Base-by-base conservation (phyloP, 2,888 invertebrate species). In the Caenorhabditis sp. region DNA sequence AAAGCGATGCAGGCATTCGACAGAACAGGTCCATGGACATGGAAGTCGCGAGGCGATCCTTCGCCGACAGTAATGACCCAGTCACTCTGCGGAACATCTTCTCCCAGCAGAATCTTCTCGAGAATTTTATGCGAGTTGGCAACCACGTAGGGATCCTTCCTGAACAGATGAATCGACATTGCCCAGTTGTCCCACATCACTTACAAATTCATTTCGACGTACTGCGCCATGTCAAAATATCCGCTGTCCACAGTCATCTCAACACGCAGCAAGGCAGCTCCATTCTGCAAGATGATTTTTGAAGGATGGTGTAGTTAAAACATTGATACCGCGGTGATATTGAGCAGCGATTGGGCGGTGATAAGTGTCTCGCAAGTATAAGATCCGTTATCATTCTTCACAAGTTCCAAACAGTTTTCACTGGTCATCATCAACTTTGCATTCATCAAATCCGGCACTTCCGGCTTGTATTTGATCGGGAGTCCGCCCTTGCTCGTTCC, bases 21-120 rank as follows among this genome's bases (percentile, higher is more conserved):
- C 22, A 85, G 64, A n/a, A 85, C 78, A 2, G 67, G 50, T 51
- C 80, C 82, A 62, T 85, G 85, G 44, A 82, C 82, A 56, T 74
- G 72, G 32, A 71, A 85, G 47, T 79, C 76, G 0, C 70, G 50
- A 11, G 81, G 83, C 15, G 56, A 68, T 28, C 80, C 83, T 11
- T 82, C 82, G 4, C 72, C 82, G 8, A 78, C 84, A 1, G 85
- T 80, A 2, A 84, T 64, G 20, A 84, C 79, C 84, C 82, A 82
- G 69, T 85, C 85, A 44, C 76, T 68, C 37, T 79, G 70, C 26
- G 80, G 78, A 35, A 68, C 53, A 32, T 79, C 69, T 26, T 82
- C 84, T 35, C 84, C 85, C 47, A 53, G 44, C 62, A 85, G 47
- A 50, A 85, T 80, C 60, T 69, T 58, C 28, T 65, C 71, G n/a